Conservation (phyloP, 2,113 vertebrate genomes). For the Coreoperca whiteheadi region DNA sequence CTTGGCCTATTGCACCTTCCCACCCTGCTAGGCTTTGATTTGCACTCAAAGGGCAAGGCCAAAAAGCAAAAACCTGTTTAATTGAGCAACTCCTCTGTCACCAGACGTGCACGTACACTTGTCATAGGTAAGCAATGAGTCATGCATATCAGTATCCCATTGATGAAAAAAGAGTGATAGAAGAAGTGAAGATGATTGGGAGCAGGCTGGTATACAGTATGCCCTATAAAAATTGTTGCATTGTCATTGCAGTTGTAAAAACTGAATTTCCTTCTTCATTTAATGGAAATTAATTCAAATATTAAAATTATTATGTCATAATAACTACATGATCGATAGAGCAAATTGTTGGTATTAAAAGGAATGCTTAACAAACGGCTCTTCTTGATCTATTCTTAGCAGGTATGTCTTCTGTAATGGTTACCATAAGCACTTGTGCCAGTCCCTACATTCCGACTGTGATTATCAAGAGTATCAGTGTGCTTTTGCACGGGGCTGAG, state of each 20-base stretch:
- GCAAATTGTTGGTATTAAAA: slow-evolving; percentile 41
- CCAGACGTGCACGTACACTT: background rate
- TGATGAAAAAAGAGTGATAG: slow-evolving; percentile 13
- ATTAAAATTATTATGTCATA: background rate
- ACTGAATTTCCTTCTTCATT: background rate
- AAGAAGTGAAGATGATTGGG: background rate
- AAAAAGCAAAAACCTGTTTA: slow-evolving; percentile 37
- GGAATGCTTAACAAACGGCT: slow-evolving; percentile 39
- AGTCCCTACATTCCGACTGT: slow-evolving; percentile 61
- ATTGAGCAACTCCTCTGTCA: slow-evolving; percentile 62
- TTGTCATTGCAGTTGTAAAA: slow-evolving; percentile 12
- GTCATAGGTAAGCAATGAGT: slow-evolving; percentile 38
- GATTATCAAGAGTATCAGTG: slow-evolving; percentile 76
- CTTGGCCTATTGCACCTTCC: slow-evolving; percentile 21
- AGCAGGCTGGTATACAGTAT: background rate
- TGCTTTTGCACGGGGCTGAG: slow-evolving; percentile 43
- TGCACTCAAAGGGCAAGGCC: slow-evolving; percentile 9
- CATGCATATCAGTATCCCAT: slow-evolving; percentile 27
- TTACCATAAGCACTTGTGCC: slow-evolving; percentile 67
- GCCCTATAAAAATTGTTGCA: background rate
- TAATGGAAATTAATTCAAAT: background rate
- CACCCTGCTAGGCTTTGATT: slow-evolving; percentile 6
- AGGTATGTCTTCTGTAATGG: slow-evolving; percentile 62
- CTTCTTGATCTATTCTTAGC: slow-evolving; percentile 72
- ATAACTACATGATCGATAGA: slow-evolving; percentile 14